phyloP scores from a whole-genome alignment of 2,888 invertebrate genomes.

The Tetrapedia diversipes region DNA sequence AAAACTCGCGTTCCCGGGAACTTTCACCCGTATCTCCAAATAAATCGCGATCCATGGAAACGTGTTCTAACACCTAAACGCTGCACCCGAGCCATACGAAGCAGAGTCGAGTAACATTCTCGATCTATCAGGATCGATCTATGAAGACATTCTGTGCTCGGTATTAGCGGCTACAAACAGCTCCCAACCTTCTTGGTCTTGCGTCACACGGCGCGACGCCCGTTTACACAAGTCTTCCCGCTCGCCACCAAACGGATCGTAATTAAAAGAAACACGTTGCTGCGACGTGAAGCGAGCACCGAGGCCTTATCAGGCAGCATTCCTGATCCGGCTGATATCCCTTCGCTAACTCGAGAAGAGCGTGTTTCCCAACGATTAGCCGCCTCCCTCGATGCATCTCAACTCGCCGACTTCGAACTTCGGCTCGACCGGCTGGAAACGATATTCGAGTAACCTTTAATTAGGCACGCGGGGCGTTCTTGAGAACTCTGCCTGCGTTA shows the following conservation, averaged over 20 bases:
- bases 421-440: not conserved
- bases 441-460: conserved; percentile 35
- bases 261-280: conserved; percentile 18
- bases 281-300: not conserved
- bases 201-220: not conserved
- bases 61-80: not conserved
- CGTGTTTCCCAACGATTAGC: conserved; percentile 17
- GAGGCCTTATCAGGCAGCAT: conserved; percentile 28
- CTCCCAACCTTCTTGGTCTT: not conserved
- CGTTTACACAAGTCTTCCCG: not conserved
- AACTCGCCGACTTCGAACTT: not conserved
- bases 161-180: conserved; percentile 9
- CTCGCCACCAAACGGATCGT: conserved; percentile 7
- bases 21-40: conserved; percentile 24
- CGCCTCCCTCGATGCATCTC: not conserved
- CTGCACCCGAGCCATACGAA: conserved; percentile 13
- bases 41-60: conserved; percentile 11
- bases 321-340: conserved; percentile 5
- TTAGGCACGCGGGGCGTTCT: too few species aligned
- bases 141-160: conserved; percentile 28
- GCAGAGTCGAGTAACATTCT: conserved; percentile 19
- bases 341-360: not conserved
- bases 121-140: conserved; percentile 24
- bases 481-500: too few species aligned
- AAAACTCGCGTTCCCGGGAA: conserved; percentile 4